Conservation (phyloP, 2,113 vertebrate genomes). For the Anser brachyrhynchus region DNA sequence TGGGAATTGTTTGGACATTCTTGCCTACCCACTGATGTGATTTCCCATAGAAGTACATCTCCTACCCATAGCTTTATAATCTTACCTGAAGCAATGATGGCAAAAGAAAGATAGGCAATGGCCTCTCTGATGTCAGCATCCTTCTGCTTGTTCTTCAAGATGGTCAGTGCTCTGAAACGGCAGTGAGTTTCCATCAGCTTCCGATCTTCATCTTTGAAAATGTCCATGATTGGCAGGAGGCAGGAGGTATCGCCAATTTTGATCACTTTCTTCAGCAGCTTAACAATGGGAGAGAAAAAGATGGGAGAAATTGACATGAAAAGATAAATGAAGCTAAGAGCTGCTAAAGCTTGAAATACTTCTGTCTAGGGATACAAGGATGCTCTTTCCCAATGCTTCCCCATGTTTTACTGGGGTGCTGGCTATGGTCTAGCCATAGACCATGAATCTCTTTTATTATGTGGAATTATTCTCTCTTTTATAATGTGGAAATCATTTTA, state of each 20-base stretch:
- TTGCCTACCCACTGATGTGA: not conserved
- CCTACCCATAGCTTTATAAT: not conserved
- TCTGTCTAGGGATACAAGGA: not conserved
- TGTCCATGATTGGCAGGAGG: constrained; percentile 82
- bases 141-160: constrained; percentile 73
- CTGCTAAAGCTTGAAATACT: not conserved
- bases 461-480: too few species aligned
- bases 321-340: not conserved
- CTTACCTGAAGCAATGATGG: constrained; percentile 89
- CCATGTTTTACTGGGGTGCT: not conserved
- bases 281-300: not conserved
- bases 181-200: constrained; percentile 83
- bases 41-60: not conserved
- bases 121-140: constrained; percentile 82
- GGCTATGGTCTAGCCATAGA: not conserved
- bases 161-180: constrained; percentile 79
- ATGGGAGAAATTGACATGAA: not conserved
- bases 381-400: not conserved
- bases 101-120: constrained; percentile 89
- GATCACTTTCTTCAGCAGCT: constrained; percentile 91
- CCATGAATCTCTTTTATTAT: not conserved
- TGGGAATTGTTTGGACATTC: not conserved
- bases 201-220: constrained; percentile 82
- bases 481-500: not conserved
- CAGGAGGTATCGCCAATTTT: constrained; percentile 86